Evolutionary conservation across 2,797 vertebrate species (phyloP), one percentile per base, ranked within the genome.

Genomic region (Molossus molossus): DNA sequence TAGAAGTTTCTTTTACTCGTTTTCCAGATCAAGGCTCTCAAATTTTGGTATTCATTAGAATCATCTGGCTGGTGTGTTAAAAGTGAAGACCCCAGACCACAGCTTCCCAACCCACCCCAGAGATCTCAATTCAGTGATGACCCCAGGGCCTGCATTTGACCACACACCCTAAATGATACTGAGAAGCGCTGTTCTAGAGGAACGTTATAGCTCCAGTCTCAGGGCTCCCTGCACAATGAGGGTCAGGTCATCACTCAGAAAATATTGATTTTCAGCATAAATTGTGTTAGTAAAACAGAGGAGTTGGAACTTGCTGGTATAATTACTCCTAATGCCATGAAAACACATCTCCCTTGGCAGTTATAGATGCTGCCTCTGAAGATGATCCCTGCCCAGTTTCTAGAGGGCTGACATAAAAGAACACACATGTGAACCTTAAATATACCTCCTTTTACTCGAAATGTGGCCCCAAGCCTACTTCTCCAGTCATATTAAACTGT

Each of bases 231-330:
- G 65, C n/a, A 53, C 67, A 72, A n/a, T 13, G 1, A 95, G 25
- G 27, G 11, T 87, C 65, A 29, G 57, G 15, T 65, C 70, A 62
- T 69, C 83, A 79, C 53, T 96, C 29, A 14, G 58, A 11, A 95
- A 96, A 83, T 75, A 93, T 29, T 94, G 84, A 90, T 50, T 82
- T 94, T 96, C 57, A 87, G 17, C 70, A 50, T 81, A 90, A 27
- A 80, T 89, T 69, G 48, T 90, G 58, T 85, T 76, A 70, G 25
- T 75, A 62, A 94, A 96, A 89, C 83, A 95, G 50, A 84, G 48
- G 53, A 64, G 48, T 55, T 65, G 11, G 20, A 82, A 70, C 29
- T 70, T 60, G 65, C 25, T 64, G 5, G 29, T 75, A 20, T 53
- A 50, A 96, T 55, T 48, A 25, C 33, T 79, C 70, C 20, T 10